Base-by-base conservation (phyloP, 2,888 invertebrate species). In the Hypena proboscidalis region DNA sequence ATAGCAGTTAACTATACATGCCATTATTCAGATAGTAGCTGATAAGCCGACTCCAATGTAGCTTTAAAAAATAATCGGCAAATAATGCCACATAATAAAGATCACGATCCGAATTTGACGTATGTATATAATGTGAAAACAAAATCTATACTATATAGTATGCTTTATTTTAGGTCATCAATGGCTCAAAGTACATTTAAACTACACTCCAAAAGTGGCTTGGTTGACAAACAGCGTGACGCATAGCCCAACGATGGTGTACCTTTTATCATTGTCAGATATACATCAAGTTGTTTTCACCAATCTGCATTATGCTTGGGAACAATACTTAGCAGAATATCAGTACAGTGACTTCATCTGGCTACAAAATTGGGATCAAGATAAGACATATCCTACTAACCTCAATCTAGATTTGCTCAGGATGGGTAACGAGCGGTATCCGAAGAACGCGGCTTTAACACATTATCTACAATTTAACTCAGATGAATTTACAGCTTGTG, bases 161-260 rank as follows among this genome's bases (percentile, higher is more conserved):
- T n/a, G n/a, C n/a, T n/a, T n/a, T n/a, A n/a, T n/a, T n/a, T n/a
- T n/a, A 96, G 97, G 97, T 54, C 97, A 97, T 74, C 97, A 97
- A 68, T 98, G 97, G 97, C 77, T 97, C 5, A 94, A 94, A 71
- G 92, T 94, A 39, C 94, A 97, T 80, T 85, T 98, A 22, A 96
- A 96, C 60, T 94, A 96, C 15, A 92, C 92, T n/a, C 97, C 97
- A 1, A 93, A 93, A 67, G 85, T 91, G 1, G 96, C 94, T 17
- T 99, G 99, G 98, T 95, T 98, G 0, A 97, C 99, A 3, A 98
- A 98, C 82, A 98, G 97, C 0, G 98, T 99, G 67, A 97, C 98
- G 0, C 98, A 99, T 75, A 97, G 98, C 7, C 95, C 97, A 6
- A 98, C 98, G 0, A 94, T 98, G 72, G 95, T 98, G 0, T 98